phyloP scores from a whole-genome alignment of 2,888 invertebrate genomes.

The Drosophila meridiana region DNA sequence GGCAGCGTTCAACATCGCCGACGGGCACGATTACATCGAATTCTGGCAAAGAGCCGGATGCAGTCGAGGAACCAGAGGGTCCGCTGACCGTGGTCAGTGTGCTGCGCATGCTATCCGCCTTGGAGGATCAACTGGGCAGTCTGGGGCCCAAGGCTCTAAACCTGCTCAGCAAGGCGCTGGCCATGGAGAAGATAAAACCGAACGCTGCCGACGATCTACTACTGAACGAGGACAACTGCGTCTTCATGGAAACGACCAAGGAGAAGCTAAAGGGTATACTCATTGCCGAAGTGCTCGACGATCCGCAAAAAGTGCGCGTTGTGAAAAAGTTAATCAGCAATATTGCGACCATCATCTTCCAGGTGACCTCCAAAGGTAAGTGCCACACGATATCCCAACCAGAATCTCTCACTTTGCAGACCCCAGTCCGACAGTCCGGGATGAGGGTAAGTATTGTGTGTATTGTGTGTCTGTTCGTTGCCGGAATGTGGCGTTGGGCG shows the following conservation, averaged over 20 bases:
- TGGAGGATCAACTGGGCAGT: constrained; percentile 94
- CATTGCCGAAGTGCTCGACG: constrained; percentile 88
- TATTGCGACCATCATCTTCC: constrained; percentile 90
- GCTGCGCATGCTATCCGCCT: constrained; percentile 90
- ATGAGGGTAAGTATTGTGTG: constrained; percentile 23
- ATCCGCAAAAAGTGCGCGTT: constrained; percentile 88
- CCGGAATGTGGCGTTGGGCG: background rate
- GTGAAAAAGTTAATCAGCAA: constrained; percentile 91
- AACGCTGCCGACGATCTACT: constrained; percentile 92
- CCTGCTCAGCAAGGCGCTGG: constrained; percentile 91
- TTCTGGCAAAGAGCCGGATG: constrained; percentile 56
- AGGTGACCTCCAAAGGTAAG: constrained; percentile 87
- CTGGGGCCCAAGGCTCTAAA: constrained; percentile 92
- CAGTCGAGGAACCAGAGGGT: constrained; percentile 78
- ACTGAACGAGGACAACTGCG: constrained; percentile 90
- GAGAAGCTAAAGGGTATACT: constrained; percentile 93
- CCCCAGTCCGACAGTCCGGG: background rate
- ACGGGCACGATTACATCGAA: constrained; percentile 6
- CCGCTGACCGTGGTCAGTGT: constrained; percentile 88
- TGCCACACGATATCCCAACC: constrained; percentile 10
- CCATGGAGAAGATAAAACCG: constrained; percentile 90
- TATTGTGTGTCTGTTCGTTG: background rate
- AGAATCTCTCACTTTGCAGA: constrained; percentile 26
- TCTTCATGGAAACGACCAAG: constrained; percentile 93
- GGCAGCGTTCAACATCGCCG: constrained; percentile 45